Evolutionary conservation across 53 echinoderm and acorn worm genomes (phyloP).

Genomic region (Holothuria leucospilota): DNA sequence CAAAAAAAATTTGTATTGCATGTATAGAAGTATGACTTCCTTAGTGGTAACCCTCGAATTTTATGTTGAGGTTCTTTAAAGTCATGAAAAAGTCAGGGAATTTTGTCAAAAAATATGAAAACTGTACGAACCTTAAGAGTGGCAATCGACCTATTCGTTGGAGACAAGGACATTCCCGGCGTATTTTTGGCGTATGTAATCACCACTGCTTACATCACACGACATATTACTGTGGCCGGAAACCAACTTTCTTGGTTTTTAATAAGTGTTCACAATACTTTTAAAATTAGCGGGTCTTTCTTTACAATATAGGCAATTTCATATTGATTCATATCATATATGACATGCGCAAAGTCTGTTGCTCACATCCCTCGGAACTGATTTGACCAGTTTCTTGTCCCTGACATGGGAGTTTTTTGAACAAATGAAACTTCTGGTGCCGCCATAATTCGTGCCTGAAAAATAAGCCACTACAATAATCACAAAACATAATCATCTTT

Average conservation of each 20-base stretch:
- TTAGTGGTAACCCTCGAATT: too few species aligned
- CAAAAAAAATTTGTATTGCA: too few species aligned
- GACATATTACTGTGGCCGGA: too few species aligned
- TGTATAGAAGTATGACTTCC: too few species aligned
- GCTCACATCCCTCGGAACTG: background rate
- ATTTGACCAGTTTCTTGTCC: too few species aligned
- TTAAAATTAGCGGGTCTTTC: conserved; percentile 8
- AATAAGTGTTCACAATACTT: background rate
- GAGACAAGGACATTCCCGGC: too few species aligned
- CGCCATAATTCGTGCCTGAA: background rate
- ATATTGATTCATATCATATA: conserved; percentile 31
- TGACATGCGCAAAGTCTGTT: background rate
- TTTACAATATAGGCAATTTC: background rate
- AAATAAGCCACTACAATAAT: conserved; percentile 9
- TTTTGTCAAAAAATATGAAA: too few species aligned
- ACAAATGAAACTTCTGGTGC: background rate
- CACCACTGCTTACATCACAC: background rate
- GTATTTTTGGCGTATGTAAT: background rate
- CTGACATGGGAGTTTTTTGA: too few species aligned
- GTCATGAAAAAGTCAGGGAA: too few species aligned
- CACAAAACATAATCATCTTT: conserved; percentile 10
- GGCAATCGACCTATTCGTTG: too few species aligned
- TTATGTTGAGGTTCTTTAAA: too few species aligned
- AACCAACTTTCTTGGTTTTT: background rate
- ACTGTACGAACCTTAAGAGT: too few species aligned